Base-by-base conservation (phyloP, 2,797 vertebrate genomes). In the Hydrolagus colliei region DNA sequence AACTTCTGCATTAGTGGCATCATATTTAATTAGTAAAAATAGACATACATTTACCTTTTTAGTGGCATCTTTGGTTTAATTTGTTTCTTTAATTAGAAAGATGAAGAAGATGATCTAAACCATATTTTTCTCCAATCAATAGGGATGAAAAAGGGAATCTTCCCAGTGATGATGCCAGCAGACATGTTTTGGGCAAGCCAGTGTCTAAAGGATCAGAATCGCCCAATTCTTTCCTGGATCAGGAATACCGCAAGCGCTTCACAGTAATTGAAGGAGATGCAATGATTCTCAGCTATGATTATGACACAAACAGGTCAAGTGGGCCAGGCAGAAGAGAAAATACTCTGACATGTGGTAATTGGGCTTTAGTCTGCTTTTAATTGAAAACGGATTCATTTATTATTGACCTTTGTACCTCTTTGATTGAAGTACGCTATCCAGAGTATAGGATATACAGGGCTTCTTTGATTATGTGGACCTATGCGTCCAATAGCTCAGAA, bases 171-270 rank as follows among this genome's bases (percentile, higher is more conserved):
- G 97, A 99, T 76, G 90, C 94, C 18, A 94, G 93, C 89, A 95
- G 96, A 91, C 95, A 95, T 88, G 94, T 96, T 87, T 93, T 96
- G 87, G 93, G 94, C 89, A 89, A 96, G 86, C 93, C 96, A 0
- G 90, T 96, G 82, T 95, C 96, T 79, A 97, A 97, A 89, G 96
- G 98, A 88, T 97, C 97, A 1, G 97, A 99, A 89, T 99, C 98
- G 77, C 98, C 98, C 32, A 99, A 99, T 93, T 98, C 98, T 41
- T 99, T 98, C 92, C 95, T 99, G 93, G 98, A 99, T 90, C 97
- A 98, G 91, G 97, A 99, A 88, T 96, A 97, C 91, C 94, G 92
- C 87, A 96, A 94, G 85, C 95, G 90, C 16, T 98, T 97, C 89
- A 98, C 97, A 59, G 93, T 95, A 88, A 94, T 97, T 75, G 97